Evolutionary conservation across 2,888 invertebrate genomes (phyloP).

Genomic region (Chelonus formosanus): DNA sequence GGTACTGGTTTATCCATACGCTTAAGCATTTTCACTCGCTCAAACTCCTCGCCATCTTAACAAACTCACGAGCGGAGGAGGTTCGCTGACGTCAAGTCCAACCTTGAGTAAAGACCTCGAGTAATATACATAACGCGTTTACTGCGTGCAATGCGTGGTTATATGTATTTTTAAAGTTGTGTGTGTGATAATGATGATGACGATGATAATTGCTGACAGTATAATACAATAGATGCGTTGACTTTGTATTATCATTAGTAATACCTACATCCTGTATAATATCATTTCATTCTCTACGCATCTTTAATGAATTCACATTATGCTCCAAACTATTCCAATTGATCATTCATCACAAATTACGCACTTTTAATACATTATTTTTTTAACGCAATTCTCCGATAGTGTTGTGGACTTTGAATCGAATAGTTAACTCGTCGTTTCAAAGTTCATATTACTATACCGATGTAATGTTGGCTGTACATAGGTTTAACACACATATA

Average conservation of each 20-base stretch:
- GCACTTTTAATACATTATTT: neutral
- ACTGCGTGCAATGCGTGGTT: constrained; percentile 26
- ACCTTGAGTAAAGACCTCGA: constrained; percentile 63
- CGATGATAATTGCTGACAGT: no score
- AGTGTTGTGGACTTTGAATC: constrained; percentile 6
- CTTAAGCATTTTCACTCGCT: no score
- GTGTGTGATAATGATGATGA: neutral
- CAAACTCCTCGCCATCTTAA: constrained; percentile 10
- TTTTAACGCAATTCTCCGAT: neutral
- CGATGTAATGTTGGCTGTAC: neutral
- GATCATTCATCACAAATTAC: no score
- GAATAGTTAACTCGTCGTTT: constrained; percentile 1
- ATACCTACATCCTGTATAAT: no score
- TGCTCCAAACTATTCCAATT: no score
- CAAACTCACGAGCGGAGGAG: constrained; percentile 28
- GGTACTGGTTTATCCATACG: no score
- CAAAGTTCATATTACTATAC: constrained; percentile 4
- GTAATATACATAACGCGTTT: constrained; percentile 29
- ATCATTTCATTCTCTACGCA: no score
- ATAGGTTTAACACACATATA: neutral
- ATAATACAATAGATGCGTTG: no score
- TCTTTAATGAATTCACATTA: no score
- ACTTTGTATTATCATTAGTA: no score
- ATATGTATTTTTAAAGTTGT: constrained; percentile 4
- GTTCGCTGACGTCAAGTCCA: constrained; percentile 56